Evolutionary conservation across 1,140 invertebrate genomes (phyloP), one percentile per base, ranked within the genome.

Genomic region (Neodiprion fabricii): DNA sequence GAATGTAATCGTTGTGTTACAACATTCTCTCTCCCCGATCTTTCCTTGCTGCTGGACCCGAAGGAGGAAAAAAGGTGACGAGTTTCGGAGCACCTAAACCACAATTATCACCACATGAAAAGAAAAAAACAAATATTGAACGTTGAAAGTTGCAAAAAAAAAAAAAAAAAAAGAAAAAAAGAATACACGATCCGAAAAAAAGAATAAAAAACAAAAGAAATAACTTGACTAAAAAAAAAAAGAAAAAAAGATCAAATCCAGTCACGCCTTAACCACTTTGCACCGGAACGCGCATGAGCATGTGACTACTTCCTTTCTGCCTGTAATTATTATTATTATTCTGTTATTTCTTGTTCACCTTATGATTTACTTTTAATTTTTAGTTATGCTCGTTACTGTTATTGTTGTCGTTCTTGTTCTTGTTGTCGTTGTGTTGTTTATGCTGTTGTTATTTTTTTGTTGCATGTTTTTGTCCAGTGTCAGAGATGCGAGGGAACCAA

Each of bases 51-150:
- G 90, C 89, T 85, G 88, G 86, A 89, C 89, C 84, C 88, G 86
- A 90, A 91, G 91, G 90, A 92, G 91, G 91, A 92, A 91, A 91
- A 92, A 92, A 92, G 91, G 91, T 92, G 91, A 92, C 91, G 90
- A 89, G 87, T 88, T 90, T 88, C 87, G 90, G 88, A 90, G 88
- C 89, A 89, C 88, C 88, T 91, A 88, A 88, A 83, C 83, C 85
- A 88, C 81, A 78, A 88, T 88, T 86, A 83, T 79, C 82, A 86
- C 83, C 85, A 85, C 83, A 40, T 40, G 28, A 76, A 76, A 80
- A 82, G 79, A 80, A 76, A 76, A 61, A 49, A 28, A 67, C 79
- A 83, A 84, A 40, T 3, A 40, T 40, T 40, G 28, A 40, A 53
- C 40, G 66, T 72, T 72, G 69, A 74, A 78, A 70, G 74, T 79